These are phyloP conservation scores for Mystacides longicornis DNA, from an alignment of 2,888 invertebrate genomes.

Conservation along the genomic window DNA sequence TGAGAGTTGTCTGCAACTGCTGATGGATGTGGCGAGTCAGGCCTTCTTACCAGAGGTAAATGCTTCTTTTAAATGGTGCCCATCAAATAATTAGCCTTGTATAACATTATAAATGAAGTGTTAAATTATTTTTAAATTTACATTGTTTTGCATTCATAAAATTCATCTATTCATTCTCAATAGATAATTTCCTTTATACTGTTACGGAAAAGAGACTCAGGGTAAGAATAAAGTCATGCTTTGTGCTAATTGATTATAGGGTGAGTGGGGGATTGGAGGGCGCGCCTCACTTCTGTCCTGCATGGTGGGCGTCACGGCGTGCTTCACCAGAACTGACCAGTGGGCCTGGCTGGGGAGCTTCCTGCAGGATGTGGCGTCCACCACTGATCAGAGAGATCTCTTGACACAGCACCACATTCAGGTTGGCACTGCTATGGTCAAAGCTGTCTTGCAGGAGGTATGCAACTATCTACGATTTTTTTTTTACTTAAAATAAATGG, in stretches of 20 bases:
- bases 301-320: slow-evolving; percentile 30
- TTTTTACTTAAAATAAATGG: background rate
- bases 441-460: slow-evolving; percentile 32
- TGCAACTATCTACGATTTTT: background rate
- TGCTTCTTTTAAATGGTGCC: too few species aligned
- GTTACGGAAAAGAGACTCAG: too few species aligned
- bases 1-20: slow-evolving; percentile 85
- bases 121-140: too few species aligned
- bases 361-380: slow-evolving; percentile 29
- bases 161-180: too few species aligned
- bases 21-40: slow-evolving; percentile 84
- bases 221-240: too few species aligned
- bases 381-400: slow-evolving; percentile 19
- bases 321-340: slow-evolving; percentile 32
- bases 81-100: too few species aligned
- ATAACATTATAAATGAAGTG: too few species aligned
- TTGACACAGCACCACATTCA: slow-evolving; percentile 26
- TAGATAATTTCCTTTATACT: too few species aligned
- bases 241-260: too few species aligned
- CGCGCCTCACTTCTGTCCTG: slow-evolving; percentile 36
- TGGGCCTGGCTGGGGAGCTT: slow-evolving; percentile 37
- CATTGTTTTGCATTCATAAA: too few species aligned
- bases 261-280: slow-evolving; percentile 36
- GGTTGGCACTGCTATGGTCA: slow-evolving; percentile 31
- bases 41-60: slow-evolving; percentile 46